phyloP scores from a whole-genome alignment of 2,888 invertebrate species.

The Idaea biselata region DNA sequence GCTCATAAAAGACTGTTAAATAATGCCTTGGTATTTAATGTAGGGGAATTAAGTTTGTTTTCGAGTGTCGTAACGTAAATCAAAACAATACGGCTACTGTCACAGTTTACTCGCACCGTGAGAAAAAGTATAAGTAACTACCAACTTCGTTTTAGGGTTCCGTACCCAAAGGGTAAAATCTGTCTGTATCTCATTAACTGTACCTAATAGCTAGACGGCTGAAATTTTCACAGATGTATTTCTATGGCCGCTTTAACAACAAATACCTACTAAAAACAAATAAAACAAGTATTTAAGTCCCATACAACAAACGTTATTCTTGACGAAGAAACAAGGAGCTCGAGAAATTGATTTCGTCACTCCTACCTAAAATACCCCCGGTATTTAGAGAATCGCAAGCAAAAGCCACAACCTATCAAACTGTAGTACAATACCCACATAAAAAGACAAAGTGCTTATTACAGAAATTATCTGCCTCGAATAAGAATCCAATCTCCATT shows the following conservation, averaged over 20 bases:
- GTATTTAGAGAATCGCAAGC: not conserved
- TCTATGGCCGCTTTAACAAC: too few relatives aligned
- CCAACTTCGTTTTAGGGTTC: not conserved
- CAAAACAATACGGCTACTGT: not conserved
- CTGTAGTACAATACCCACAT: not conserved
- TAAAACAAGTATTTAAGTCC: too few relatives aligned
- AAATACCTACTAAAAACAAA: too few relatives aligned
- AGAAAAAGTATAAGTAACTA: not conserved
- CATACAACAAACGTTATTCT: too few relatives aligned
- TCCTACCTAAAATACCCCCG: not conserved
- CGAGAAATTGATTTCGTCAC: too few relatives aligned
- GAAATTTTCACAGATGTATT: too few relatives aligned
- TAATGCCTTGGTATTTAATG: not conserved
- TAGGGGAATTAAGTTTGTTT: not conserved
- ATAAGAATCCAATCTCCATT: constrained; percentile 1
- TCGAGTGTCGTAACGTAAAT: not conserved
- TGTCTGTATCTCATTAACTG: too few relatives aligned
- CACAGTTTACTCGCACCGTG: not conserved
- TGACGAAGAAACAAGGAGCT: too few relatives aligned
- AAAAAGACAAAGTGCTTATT: not conserved
- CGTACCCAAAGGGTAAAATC: too few relatives aligned
- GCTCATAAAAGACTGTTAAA: not conserved
- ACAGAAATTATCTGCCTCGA: not conserved
- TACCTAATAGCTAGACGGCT: too few relatives aligned
- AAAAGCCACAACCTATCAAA: not conserved